phyloP scores from a whole-genome alignment of 2,113 vertebrate species.

The Cyanoderma ruficeps region DNA sequence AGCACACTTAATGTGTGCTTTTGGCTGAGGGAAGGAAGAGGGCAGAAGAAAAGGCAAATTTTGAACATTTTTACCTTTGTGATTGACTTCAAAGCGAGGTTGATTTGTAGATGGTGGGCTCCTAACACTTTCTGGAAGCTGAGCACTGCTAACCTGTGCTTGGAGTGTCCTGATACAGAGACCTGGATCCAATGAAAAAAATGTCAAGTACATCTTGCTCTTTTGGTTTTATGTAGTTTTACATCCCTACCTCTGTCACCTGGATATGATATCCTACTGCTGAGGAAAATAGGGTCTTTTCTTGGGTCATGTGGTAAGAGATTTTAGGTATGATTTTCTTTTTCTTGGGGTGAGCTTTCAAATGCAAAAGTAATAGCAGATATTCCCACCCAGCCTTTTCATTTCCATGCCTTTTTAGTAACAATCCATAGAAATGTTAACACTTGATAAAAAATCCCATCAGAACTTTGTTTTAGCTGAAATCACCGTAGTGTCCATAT shows the following conservation, averaged over 20 bases:
- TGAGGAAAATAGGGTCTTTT: neutral
- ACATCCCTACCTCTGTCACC: neutral
- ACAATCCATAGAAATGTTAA: neutral
- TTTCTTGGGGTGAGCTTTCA: neutral
- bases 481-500: neutral
- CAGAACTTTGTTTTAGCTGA: neutral
- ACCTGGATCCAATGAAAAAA: neutral
- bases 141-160: neutral
- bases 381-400: neutral
- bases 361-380: neutral
- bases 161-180: neutral
- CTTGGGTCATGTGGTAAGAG: neutral
- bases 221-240: neutral
- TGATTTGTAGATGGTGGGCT: neutral
- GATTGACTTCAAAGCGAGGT: neutral
- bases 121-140: neutral
- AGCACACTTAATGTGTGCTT: neutral
- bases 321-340: neutral
- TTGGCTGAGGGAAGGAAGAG: neutral
- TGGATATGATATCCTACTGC: neutral
- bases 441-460: neutral
- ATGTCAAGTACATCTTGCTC: neutral
- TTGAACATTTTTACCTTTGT: neutral
- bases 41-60: neutral
- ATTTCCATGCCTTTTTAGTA: neutral